Evolutionary conservation across 2,797 vertebrate species (phyloP), one percentile per base, ranked within the genome.

Genomic region (Amblyraja radiata): DNA sequence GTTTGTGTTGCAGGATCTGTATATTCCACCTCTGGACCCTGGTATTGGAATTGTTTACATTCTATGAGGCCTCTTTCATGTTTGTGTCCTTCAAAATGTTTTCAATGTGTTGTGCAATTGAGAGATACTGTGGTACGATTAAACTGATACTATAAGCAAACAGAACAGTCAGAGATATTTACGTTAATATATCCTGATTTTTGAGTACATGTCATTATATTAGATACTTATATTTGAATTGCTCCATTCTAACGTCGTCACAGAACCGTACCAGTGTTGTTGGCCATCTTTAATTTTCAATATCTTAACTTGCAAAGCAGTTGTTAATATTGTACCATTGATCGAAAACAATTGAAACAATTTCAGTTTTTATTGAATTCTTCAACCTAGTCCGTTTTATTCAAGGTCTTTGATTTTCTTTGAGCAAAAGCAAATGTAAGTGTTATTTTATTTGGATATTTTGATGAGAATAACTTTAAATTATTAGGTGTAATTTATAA

Each of bases 241-340:
- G 1, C 36, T 14, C 16, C 18, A 71, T 25, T 39, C 21, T 68
- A 39, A 71, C 65, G 10, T 28, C 28, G 14, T 84, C 54, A 58
- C 39, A 91, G 25, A 74, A 92, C 39, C n/a, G 39, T 54, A 76
- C 68, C 18, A 18, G 28, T 11, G 58, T 74, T 36, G 73, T 3
- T 25, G 36, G 32, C 63, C 23, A 83, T 54, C 80, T 76, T 91
- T 92, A 68, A 92, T 73, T 74, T 76, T 92, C 5, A 7, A 54
- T 46, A 25, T 39, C 39, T 78, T 58, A 61, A 58, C 28, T 73
- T 73, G 10, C n/a, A 16, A 36, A 46, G 46, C 39, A 28, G 90
- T 91, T 73, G 90, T 92, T 92, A 21, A 92, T 18, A 90, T 46
- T n/a, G 39, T 73, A 46, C 88, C 36, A 74, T 92, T 76, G 28